Base-by-base conservation (phyloP, 37 sponge, comb jelly and placozoan genomes). In the Amphimedon queenslandica region DNA sequence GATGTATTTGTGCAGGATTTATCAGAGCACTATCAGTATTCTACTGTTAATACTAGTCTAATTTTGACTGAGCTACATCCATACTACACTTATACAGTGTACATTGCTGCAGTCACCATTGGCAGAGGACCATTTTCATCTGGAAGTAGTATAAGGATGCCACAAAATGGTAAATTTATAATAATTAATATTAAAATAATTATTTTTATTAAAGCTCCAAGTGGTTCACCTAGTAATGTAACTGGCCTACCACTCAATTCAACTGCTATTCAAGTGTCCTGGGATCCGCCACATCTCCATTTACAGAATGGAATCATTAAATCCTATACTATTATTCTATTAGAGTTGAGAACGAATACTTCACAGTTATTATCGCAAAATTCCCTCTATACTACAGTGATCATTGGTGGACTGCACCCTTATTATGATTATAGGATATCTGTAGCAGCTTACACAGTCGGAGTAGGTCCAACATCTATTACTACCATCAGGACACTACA, bases 51-150 rank as follows among this genome's bases (percentile, higher is more conserved):
- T 35, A 53, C 40, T 3, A 57, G 39, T 57, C 24, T 30, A 36
- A 2, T 31, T 1, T 3, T 74, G 2, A 58, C 21, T 37, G 74
- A 58, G 20, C 57, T 77, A 21, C 82, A 65, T 39, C 76, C 76
- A 43, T 64, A 64, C 23, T 31, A 37, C 28, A 63, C 73, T 35
- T 73, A 81, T 55, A 38, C 56, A 30, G 65, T 42, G 35, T 0
- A 27, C n/a, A 74, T 81, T 30, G 67, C 82, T 28, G 82, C 82
- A 27, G 74, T 53, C 0, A 81, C 82, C 13, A 64, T 79, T 21
- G 63, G 4, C 1, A 31, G 40, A n/a, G 80, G 80, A 28, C 71
- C 71, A 31, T 70, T 70, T 53, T 79, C 80, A 20, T 28, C 16
- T 30, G 63, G 41, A 37, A 61, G 40, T 40, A 61, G n/a, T 23